Evolutionary conservation across 2,113 vertebrate genomes (phyloP).

Genomic region (Rousettus leschenaultii): DNA sequence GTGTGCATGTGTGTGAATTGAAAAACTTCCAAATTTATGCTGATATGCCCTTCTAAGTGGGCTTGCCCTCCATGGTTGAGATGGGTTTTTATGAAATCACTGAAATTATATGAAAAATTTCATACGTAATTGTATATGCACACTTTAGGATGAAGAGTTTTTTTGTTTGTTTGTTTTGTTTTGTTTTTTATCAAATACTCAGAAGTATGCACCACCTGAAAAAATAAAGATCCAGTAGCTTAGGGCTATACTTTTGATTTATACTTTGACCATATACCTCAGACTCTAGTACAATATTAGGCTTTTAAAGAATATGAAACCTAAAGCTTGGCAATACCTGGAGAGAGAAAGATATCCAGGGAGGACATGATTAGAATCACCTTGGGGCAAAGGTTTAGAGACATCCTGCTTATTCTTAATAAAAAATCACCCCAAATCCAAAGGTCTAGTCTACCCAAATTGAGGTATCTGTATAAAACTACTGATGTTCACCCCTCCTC

Average conservation of each 20-base stretch:
- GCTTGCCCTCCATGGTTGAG: not conserved
- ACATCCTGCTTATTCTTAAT: not conserved
- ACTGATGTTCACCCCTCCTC: slow-evolving; percentile 91
- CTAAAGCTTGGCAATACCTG: not conserved
- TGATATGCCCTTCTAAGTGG: not conserved
- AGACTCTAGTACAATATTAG: not conserved
- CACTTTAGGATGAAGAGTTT: not conserved
- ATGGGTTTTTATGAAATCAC: not conserved
- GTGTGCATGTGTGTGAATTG: not conserved
- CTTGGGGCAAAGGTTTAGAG: not conserved
- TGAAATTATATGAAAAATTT: not conserved
- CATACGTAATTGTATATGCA: not conserved
- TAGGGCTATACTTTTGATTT: not conserved
- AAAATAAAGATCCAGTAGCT: not conserved
- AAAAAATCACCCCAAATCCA: not conserved
- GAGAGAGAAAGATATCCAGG: not conserved
- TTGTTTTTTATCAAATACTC: not conserved
- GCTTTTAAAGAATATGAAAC: not conserved
- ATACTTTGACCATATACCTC: not conserved
- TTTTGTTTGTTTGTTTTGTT: too few species aligned
- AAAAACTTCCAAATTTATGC: not conserved
- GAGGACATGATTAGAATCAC: not conserved
- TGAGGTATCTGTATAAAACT: not conserved
- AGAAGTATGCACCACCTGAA: not conserved
- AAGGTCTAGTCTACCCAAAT: not conserved